Evolutionary conservation across 37 sponge, comb jelly and placozoan species (phyloP).

Genomic region (Corticium candelabrum): DNA sequence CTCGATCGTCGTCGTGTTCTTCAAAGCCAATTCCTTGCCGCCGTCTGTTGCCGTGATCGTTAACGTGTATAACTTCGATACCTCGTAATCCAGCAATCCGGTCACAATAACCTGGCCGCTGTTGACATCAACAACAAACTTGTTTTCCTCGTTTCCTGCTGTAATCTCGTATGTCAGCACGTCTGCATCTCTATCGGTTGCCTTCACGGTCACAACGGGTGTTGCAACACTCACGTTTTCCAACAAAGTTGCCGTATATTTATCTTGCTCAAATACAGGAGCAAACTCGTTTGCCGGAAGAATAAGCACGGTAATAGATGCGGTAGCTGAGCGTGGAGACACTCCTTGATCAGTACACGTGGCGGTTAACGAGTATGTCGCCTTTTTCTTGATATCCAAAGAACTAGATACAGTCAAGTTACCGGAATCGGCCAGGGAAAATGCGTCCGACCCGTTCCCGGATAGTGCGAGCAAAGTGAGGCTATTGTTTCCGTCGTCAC

Average conservation of each 20-base stretch:
- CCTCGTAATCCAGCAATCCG: neutral
- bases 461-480: neutral
- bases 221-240: constrained; percentile 20
- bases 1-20: neutral
- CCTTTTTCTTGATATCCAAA: constrained; percentile 17
- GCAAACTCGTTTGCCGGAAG: constrained; percentile 46
- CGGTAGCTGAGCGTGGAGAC: neutral
- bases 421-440: constrained; percentile 9
- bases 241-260: constrained; percentile 11
- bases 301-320: constrained; percentile 22
- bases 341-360: constrained; percentile 35
- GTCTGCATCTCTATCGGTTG: constrained; percentile 37
- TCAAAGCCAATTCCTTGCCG: neutral
- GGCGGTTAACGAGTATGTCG: constrained; percentile 15
- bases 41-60: neutral
- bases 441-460: neutral
- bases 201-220: constrained; percentile 26
- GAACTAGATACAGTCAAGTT: constrained; percentile 7
- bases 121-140: neutral
- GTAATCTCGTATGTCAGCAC: neutral
- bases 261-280: constrained; percentile 25
- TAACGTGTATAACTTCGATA: neutral
- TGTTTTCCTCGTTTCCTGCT: neutral
- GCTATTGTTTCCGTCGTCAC: neutral
- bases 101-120: neutral